Evolutionary conservation across 2,888 invertebrate genomes (phyloP).

Genomic region (Teleogryllus oceanicus): DNA sequence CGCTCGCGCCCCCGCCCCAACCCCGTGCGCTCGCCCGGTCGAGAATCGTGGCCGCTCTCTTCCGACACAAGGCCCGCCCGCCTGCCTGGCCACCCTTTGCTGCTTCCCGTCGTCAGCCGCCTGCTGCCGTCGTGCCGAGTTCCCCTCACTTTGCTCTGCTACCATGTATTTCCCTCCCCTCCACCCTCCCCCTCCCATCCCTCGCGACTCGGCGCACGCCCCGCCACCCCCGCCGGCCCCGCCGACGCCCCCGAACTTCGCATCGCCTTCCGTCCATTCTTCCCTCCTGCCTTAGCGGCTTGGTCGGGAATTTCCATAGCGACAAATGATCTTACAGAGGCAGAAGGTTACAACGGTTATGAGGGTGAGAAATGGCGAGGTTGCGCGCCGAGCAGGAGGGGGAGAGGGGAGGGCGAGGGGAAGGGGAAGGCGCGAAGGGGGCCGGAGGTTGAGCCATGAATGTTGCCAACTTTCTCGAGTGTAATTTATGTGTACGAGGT

Average conservation of each 20-base stretch:
- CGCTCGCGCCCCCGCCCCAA: neutral
- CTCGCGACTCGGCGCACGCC: neutral
- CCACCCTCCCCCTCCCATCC: neutral
- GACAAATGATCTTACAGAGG: constrained; percentile 9
- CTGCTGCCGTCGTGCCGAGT: neutral
- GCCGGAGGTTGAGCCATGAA: neutral
- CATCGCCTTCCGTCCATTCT: neutral
- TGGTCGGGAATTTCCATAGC: constrained; percentile 4
- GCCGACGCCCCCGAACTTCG: no score
- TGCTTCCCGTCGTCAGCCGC: neutral
- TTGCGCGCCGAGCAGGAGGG: neutral
- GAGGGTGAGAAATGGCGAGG: constrained; percentile 18
- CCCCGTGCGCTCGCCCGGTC: neutral
- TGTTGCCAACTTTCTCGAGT: neutral
- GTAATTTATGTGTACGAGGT: constrained; percentile 12
- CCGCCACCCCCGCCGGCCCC: neutral
- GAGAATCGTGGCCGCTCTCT: no score
- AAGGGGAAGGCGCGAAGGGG: neutral
- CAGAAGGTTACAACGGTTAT: constrained; percentile 18
- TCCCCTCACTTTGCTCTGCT: neutral
- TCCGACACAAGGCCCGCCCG: no score
- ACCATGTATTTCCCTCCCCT: neutral
- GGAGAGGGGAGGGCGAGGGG: neutral
- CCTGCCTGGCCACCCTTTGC: no score
- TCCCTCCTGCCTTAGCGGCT: neutral